Conservation (phyloP, 2,113 vertebrate species). For the Macquaria ambigua region DNA sequence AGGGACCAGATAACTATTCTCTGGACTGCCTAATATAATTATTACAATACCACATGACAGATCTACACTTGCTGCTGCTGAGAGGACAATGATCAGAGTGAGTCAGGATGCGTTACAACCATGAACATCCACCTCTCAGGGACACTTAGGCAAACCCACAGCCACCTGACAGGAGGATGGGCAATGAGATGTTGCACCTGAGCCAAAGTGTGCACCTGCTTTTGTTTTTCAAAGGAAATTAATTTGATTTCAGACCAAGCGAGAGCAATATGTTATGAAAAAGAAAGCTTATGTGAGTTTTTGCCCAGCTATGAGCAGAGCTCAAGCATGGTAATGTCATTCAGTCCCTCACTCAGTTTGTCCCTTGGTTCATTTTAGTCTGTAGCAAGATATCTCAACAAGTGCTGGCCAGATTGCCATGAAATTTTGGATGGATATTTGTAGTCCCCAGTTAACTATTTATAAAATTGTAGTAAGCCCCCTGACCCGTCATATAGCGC, state of each 20-base stretch:
- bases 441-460: neutral
- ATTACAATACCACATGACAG: constrained; percentile 47
- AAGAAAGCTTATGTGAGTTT: neutral
- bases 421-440: neutral
- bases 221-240: constrained; percentile 56
- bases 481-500: neutral
- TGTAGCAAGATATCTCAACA: neutral
- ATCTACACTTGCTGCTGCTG: constrained; percentile 33
- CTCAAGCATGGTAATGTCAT: neutral
- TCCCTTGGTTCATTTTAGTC: neutral
- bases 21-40: constrained; percentile 57
- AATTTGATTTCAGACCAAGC: constrained; percentile 24
- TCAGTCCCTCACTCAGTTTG: neutral
- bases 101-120: constrained; percentile 68
- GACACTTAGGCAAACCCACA: constrained; percentile 55
- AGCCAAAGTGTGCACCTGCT: constrained; percentile 70
- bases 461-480: neutral
- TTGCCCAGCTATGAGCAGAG: neutral
- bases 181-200: constrained; percentile 52
- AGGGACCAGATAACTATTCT: constrained; percentile 38
- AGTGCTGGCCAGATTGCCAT: neutral
- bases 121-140: constrained; percentile 64
- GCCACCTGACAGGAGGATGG: constrained; percentile 51
- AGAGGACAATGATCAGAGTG: constrained; percentile 52
- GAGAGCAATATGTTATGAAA: neutral